Evolutionary conservation across 1,140 invertebrate genomes (phyloP).

Genomic region (Lepidurus arcticus): DNA sequence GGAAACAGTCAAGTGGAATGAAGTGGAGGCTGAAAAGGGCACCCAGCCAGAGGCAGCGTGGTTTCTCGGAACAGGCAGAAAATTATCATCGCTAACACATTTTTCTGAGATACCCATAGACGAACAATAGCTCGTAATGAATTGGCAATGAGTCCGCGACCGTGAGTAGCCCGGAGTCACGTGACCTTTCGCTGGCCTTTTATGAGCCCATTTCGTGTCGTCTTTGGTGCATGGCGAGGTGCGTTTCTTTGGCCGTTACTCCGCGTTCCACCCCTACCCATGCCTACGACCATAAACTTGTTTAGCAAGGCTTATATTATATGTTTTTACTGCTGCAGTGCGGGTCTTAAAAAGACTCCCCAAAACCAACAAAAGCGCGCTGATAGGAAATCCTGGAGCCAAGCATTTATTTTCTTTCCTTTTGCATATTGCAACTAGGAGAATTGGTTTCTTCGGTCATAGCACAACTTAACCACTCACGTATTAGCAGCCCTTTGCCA

Average conservation of each 20-base stretch:
- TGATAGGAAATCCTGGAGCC: not conserved
- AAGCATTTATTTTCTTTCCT: not conserved
- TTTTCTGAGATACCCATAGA: not conserved
- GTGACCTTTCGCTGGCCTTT: constrained; percentile 15
- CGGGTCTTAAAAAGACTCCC: not conserved
- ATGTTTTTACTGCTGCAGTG: constrained; percentile 15
- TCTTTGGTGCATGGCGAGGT: constrained; percentile 20
- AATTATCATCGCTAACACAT: not conserved
- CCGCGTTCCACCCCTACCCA: constrained; percentile 16
- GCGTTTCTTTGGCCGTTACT: constrained; percentile 18
- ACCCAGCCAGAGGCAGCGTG: not conserved
- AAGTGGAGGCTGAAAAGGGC: not conserved
- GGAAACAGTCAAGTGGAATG: too few species aligned
- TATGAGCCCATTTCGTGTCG: constrained; percentile 21
- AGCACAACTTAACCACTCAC: too few species aligned
- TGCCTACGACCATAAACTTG: constrained; percentile 9
- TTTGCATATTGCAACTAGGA: not conserved
- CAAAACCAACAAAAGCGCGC: not conserved
- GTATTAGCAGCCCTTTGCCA: too few species aligned
- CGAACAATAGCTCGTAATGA: constrained; percentile 19
- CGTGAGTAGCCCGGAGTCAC: constrained; percentile 7
- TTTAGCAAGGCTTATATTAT: constrained; percentile 13
- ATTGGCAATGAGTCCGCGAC: constrained; percentile 17
- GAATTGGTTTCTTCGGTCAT: not conserved
- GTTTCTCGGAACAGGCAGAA: not conserved